These are phyloP conservation scores for Tigriopus japonicus DNA, from an alignment of 1,140 invertebrate species.

Conservation along the genomic window DNA sequence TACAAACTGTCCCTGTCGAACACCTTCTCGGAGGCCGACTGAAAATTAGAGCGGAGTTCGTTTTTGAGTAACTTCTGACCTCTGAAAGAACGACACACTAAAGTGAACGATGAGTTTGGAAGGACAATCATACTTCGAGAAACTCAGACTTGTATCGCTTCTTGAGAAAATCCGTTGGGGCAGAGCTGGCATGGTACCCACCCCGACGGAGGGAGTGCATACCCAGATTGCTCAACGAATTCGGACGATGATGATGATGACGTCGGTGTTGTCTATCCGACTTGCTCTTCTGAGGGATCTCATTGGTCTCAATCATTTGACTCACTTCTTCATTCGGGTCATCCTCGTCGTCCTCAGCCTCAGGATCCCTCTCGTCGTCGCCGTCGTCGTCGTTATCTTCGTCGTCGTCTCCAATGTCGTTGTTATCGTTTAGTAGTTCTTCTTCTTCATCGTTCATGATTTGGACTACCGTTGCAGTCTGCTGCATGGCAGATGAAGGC, in stretches of 20 bases:
- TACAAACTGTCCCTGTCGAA: not conserved
- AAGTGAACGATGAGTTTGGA: too few relatives aligned
- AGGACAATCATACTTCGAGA: not conserved
- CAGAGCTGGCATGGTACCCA: not conserved
- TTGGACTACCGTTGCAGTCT: not conserved
- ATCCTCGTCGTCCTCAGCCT: not conserved
- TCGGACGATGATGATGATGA: not conserved
- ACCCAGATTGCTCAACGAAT: not conserved
- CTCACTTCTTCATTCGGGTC: not conserved
- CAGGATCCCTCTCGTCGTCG: not conserved
- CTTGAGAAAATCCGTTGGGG: conserved; percentile 4
- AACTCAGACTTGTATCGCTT: conserved; percentile 2
- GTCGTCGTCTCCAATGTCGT: not conserved
- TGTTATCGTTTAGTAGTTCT: too few relatives aligned
- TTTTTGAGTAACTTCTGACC: too few relatives aligned
- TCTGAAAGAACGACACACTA: too few relatives aligned
- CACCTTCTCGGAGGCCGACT: not conserved
- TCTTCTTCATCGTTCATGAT: too few relatives aligned
- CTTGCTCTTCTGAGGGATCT: not conserved
- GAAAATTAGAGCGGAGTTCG: too few relatives aligned
- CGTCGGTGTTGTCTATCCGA: not conserved
- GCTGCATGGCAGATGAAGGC: not conserved
- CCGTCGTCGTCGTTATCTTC: not conserved
- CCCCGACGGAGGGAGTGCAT: not conserved
- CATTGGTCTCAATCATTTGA: not conserved